A percentile compares a stretch with the other conserved stretches of the same genome.
phyloP scores from a whole-genome alignment of 2,797 vertebrate species.

The Sebastes umbrosus region DNA sequence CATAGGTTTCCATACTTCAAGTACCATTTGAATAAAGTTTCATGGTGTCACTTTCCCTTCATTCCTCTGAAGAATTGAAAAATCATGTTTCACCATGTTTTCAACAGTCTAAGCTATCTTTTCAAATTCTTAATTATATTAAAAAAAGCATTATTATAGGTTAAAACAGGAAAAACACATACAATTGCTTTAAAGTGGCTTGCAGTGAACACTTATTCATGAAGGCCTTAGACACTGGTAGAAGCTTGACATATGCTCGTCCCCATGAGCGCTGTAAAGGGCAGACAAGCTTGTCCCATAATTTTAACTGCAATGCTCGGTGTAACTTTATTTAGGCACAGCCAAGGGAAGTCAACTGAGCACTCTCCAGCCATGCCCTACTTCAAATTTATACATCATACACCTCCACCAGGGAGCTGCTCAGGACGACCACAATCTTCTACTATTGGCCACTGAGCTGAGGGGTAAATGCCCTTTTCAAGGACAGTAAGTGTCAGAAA shows the following conservation, averaged over 20 bases:
- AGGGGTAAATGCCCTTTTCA: background rate
- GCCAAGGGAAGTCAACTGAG: background rate
- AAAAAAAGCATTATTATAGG: background rate
- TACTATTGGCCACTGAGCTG: background rate
- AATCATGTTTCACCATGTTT: background rate
- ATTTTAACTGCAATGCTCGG: background rate
- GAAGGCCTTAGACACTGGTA: background rate
- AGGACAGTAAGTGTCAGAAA: constrained; percentile 4
- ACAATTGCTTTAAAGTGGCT: background rate
- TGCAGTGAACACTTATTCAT: background rate
- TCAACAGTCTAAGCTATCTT: background rate
- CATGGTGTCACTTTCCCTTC: background rate
- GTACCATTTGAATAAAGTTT: background rate
- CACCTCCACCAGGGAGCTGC: background rate
- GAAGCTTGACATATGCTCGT: background rate
- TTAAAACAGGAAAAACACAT: background rate
- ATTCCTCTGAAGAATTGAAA: background rate
- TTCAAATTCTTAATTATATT: background rate
- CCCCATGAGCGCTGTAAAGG: background rate
- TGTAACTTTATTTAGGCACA: background rate
- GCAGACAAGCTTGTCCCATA: background rate
- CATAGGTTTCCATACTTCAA: background rate
- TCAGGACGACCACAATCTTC: background rate
- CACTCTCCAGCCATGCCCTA: background rate
- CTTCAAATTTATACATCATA: background rate